These are phyloP conservation scores for Turritopsis rubra DNA, from an alignment of 30 jellyfish, hydroid and myxozoan genomes.

Conservation along the genomic window DNA sequence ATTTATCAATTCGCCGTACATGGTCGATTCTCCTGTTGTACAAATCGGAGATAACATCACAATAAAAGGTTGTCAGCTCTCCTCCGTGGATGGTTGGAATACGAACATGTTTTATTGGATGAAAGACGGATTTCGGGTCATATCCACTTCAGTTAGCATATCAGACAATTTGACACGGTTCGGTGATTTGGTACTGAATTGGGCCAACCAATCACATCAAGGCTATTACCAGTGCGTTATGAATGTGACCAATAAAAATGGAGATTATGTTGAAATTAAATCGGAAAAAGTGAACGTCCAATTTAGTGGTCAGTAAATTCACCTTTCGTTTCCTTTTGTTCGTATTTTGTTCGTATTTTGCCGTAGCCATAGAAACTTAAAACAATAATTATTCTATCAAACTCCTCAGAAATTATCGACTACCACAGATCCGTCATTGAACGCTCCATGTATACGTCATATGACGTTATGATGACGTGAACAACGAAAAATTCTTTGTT, in stretches of 20 bases:
- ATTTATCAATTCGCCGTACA: background rate
- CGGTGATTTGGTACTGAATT: background rate
- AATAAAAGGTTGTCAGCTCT: background rate
- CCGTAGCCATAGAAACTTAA: too few species aligned
- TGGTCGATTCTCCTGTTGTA: background rate
- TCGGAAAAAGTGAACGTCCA: background rate
- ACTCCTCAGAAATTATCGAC: too few species aligned
- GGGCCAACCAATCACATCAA: background rate
- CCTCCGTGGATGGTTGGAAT: background rate
- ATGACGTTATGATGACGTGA: too few species aligned
- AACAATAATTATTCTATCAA: too few species aligned
- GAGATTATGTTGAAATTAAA: background rate
- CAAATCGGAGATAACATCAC: background rate
- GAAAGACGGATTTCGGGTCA: background rate
- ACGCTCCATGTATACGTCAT: too few species aligned
- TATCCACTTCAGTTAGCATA: background rate
- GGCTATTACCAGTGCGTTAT: background rate
- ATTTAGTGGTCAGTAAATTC: background rate
- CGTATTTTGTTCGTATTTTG: too few species aligned
- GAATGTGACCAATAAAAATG: background rate
- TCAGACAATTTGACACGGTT: background rate
- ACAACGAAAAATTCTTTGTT: too few species aligned
- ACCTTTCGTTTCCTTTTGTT: background rate
- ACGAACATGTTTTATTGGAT: background rate
- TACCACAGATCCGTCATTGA: too few species aligned